phyloP scores from a whole-genome alignment of 2,113 vertebrate species.

The Limnothrissa miodon region DNA sequence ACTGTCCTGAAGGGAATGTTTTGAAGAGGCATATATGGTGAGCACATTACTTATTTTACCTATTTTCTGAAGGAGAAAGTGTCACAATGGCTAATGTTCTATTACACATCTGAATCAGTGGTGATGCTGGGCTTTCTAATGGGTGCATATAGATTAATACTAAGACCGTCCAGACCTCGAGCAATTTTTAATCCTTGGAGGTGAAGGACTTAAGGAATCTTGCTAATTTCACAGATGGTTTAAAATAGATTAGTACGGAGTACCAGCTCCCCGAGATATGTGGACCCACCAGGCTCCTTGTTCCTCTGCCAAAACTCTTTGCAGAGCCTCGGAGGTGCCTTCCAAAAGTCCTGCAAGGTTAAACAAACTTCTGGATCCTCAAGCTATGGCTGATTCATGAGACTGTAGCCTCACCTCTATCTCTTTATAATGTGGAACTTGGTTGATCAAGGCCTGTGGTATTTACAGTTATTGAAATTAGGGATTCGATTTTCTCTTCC shows the following conservation, averaged over 20 bases:
- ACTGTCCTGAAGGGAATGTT: background rate
- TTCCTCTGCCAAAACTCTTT: slow-evolving; percentile 76
- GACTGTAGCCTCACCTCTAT: slow-evolving; percentile 33
- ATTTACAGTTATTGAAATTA: slow-evolving; percentile 36
- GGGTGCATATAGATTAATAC: slow-evolving; percentile 49
- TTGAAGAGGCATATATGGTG: background rate
- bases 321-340: slow-evolving; percentile 73
- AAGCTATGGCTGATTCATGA: slow-evolving; percentile 55
- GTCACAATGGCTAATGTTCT: slow-evolving; percentile 31
- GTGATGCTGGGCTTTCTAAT: slow-evolving; percentile 56
- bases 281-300: slow-evolving; percentile 77
- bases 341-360: slow-evolving; percentile 84
- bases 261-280: slow-evolving; percentile 76
- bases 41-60: background rate
- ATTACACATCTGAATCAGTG: slow-evolving; percentile 27
- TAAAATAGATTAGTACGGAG: slow-evolving; percentile 83
- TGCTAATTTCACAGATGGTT: slow-evolving; percentile 86
- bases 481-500: slow-evolving; percentile 34
- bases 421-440: slow-evolving; percentile 1
- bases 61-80: background rate
- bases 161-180: slow-evolving; percentile 65
- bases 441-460: slow-evolving; percentile 39
- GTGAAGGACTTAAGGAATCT: slow-evolving; percentile 83
- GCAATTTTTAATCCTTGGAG: slow-evolving; percentile 79
- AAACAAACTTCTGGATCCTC: slow-evolving; percentile 76